Conservation (phyloP, 2,888 invertebrate genomes). For the Cataglyphis cursor region DNA sequence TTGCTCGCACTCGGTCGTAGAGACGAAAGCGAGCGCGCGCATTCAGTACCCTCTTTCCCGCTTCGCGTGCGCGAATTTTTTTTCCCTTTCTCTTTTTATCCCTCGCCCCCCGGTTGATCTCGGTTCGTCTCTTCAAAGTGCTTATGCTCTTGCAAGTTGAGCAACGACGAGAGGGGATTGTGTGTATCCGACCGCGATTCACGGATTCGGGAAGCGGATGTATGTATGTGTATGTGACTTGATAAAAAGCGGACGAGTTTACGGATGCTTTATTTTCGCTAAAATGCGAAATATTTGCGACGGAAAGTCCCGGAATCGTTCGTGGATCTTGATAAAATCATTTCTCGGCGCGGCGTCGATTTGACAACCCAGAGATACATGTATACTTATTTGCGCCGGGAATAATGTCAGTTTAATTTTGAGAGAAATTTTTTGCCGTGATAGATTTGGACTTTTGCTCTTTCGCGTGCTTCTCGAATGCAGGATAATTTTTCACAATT, state of each 20-base stretch:
- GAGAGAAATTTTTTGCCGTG: not conserved
- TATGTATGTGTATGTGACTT: too few relatives aligned
- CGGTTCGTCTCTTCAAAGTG: constrained; percentile 73
- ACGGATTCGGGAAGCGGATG: constrained; percentile 41
- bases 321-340: constrained; percentile 36
- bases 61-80: constrained; percentile 54
- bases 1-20: constrained; percentile 12
- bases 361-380: constrained; percentile 13
- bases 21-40: constrained; percentile 23
- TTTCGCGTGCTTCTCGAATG: not conserved
- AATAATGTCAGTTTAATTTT: constrained; percentile 30
- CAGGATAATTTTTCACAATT: not conserved
- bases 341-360: constrained; percentile 19
- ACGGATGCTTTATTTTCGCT: not conserved
- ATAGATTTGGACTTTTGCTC: constrained; percentile 11
- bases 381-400: not conserved
- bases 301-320: not conserved
- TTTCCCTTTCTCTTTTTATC: constrained; percentile 64
- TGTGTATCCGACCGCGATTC: not conserved
- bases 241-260: not conserved
- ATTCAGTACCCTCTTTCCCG: constrained; percentile 61
- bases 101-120: constrained; percentile 41
- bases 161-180: constrained; percentile 68
- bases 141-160: constrained; percentile 79
- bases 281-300: not conserved